Base-by-base conservation (phyloP, 2,797 vertebrate species). In the Arnoldichthys spilopterus region DNA sequence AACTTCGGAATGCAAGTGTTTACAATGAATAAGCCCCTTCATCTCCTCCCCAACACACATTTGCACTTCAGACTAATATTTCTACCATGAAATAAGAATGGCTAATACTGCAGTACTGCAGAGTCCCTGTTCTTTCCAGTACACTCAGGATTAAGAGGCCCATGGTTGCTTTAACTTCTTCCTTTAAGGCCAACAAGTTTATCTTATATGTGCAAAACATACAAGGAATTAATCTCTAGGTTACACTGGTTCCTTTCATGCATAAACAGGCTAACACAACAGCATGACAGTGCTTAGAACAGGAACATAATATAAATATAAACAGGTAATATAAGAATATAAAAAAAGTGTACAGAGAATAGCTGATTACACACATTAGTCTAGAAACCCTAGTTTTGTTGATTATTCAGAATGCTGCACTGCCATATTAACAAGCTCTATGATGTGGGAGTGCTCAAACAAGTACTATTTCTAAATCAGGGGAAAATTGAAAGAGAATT, bases 301-400 rank as follows among this genome's bases (percentile, higher is more conserved):
- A 37, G 34, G 34, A 37, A 37, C 34, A 37, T 37, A 37, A 37
- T 37, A 7, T 37, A 37, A 3, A 37, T n/a, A n/a, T n/a, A n/a
- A n/a, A n/a, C n/a, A n/a, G n/a, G n/a, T n/a, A n/a, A n/a, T n/a
- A n/a, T n/a, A n/a, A n/a, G n/a, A n/a, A n/a, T n/a, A 37, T 7
- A 3, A 37, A 3, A 3, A 7, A 3, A 37, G 34, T 37, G 34
- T 7, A 37, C 3, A 37, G 34, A 64, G n/a, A 22, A 69, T 9
- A 45, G 43, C 66, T 43, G 58, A 62, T 77, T 77, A 37, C 34
- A 37, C 34, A 37, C 34, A 63, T 5, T 73, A 84, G 78, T 49
- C 82, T 86, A 28, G 62, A n/a, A 13, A n/a, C n/a, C n/a, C n/a
- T n/a, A n/a, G n/a, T n/a, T n/a, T n/a, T n/a, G n/a, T n/a, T n/a